Base-by-base conservation (phyloP, 2,113 vertebrate species). In the Misgurnus mizolepis region DNA sequence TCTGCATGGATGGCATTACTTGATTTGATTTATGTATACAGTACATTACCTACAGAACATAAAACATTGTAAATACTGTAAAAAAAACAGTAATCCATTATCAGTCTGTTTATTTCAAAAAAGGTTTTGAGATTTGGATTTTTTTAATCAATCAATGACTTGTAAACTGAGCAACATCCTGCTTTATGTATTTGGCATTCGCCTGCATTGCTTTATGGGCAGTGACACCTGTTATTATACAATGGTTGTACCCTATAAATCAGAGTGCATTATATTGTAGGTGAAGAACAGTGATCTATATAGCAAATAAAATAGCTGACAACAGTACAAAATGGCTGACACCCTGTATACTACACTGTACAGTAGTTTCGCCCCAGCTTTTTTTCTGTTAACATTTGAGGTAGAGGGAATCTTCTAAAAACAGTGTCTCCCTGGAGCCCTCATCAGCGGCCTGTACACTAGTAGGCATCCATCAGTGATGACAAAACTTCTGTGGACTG, bases 391-490 rank as follows among this genome's bases (percentile, higher is more conserved):
- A 22, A 40, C 47, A 71, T 71, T 71, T 17, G 58, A 64, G 49
- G 43, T 45, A 75, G 62, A 34, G 43, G 43, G 15, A 75, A 17
- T 75, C 55, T 58, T 58, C 55, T 58, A 58, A 58, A 58, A 58
- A 58, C 55, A 58, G 55, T 7, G 27, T 34, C 50, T 53, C 71
- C 71, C 71, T 15, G 39, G 71, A 74, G 71, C 56, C 71, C 71
- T 74, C 71, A 74, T 74, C 56, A 74, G 56, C 41, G 61, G 71
- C 56, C 56, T 41, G 45, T 74, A 74, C 71, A 9, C 71, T 74
- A 41, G 71, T 74, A 41, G 71, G 53, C 56, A 74, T 74, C 71
- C 71, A 74, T 74, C 71, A 74, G 71, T 61, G 41, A 74, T 56
- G 43, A 73, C n/a, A 43, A n/a, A 60, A 58, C 53, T 60, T 60